phyloP scores from a whole-genome alignment of 2,888 invertebrate species.

The Drosophila conformis region DNA sequence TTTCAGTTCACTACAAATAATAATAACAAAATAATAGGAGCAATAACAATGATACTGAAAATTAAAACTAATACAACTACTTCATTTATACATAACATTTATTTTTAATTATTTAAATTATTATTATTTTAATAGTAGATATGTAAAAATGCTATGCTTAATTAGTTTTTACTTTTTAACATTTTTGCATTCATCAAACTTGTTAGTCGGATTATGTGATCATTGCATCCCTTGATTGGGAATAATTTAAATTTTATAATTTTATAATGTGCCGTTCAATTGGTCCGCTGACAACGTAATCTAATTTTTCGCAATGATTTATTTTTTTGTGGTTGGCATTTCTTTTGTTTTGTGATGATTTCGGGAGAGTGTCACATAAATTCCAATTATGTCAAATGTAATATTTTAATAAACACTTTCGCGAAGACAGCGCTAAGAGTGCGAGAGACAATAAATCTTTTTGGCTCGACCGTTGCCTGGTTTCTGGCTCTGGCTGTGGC shows the following conservation, averaged over 20 bases:
- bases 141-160: background rate
- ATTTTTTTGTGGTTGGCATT: conserved; percentile 1
- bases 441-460: conserved; percentile 71
- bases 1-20: background rate
- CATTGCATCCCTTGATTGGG: background rate
- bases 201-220: background rate
- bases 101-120: background rate
- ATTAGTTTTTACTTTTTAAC: background rate
- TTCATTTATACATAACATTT: background rate
- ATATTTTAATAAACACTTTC: conserved; percentile 84
- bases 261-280: background rate
- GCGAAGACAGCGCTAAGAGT: conserved; percentile 54
- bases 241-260: background rate
- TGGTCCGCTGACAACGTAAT: conserved; percentile 2
- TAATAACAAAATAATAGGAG: background rate
- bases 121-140: background rate
- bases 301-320: conserved; percentile 12
- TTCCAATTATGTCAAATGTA: conserved; percentile 84
- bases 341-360: conserved; percentile 6
- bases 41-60: background rate
- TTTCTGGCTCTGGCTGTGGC: conserved; percentile 6
- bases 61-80: no score
- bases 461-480: conserved; percentile 30
- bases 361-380: conserved; percentile 66
- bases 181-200: background rate